Conservation (phyloP, 2,888 invertebrate species). For the Amphipoea lucens region DNA sequence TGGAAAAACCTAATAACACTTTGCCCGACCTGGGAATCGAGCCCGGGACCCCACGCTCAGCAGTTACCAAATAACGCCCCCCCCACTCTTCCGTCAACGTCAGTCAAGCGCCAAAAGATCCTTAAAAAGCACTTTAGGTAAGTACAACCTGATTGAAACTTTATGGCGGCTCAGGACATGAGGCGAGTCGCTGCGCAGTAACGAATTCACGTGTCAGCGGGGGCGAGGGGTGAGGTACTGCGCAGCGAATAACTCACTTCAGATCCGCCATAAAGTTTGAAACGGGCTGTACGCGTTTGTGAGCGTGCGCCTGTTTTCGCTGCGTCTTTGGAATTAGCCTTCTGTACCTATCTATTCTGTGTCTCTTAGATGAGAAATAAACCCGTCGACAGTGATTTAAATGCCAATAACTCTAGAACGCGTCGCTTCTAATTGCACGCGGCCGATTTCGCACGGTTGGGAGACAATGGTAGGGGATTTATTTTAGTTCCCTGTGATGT, state of each 20-base stretch:
- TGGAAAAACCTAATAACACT: too few relatives aligned
- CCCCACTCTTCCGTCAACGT: too few relatives aligned
- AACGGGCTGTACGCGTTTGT: too few relatives aligned
- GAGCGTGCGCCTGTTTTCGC: not conserved
- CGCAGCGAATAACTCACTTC: too few relatives aligned
- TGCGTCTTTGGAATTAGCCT: not conserved
- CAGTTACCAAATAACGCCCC: not conserved
- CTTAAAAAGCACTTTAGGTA: too few relatives aligned
- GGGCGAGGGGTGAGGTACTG: too few relatives aligned
- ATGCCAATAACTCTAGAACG: constrained; percentile 71
- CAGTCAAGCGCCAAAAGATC: not conserved
- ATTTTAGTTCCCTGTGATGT: constrained; percentile 61
- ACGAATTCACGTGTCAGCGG: too few relatives aligned
- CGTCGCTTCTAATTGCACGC: constrained; percentile 73
- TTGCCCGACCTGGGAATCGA: too few relatives aligned
- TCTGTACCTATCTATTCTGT: constrained; percentile 23
- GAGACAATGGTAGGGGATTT: constrained; percentile 73
- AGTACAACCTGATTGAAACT: not conserved
- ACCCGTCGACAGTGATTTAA: constrained; percentile 74
- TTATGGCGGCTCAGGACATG: not conserved
- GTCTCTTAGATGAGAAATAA: constrained; percentile 64
- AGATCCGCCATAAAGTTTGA: not conserved
- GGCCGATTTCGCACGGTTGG: constrained; percentile 73
- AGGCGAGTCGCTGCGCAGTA: too few relatives aligned
- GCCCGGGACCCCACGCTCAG: not conserved